These are phyloP conservation scores for Ameiurus melas DNA, from an alignment of 2,113 vertebrate genomes.

Conservation along the genomic window DNA sequence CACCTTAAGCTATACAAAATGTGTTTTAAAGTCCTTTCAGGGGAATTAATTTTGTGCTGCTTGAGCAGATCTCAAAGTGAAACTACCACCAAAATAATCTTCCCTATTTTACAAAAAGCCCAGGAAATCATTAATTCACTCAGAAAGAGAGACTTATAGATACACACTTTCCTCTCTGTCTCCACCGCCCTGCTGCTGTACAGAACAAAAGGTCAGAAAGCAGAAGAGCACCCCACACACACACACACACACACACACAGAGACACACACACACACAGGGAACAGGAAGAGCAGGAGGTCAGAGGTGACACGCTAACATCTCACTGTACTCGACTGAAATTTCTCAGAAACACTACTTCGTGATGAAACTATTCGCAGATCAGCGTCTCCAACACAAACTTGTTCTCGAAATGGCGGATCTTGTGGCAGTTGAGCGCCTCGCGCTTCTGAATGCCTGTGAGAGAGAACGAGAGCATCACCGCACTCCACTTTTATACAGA, in stretches of 20 bases:
- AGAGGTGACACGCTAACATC: slow-evolving; percentile 12
- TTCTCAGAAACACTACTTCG: slow-evolving; percentile 50
- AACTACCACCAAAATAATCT: slow-evolving; percentile 10
- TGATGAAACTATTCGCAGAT: slow-evolving; percentile 81
- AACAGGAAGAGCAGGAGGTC: slow-evolving; percentile 26
- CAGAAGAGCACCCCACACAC: slow-evolving; percentile 23
- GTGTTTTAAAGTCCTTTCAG: neutral
- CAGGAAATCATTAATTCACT: slow-evolving; percentile 15
- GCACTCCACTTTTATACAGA: neutral
- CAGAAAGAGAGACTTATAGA: slow-evolving; percentile 2
- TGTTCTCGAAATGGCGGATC: slow-evolving; percentile 90
- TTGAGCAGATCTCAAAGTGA: neutral
- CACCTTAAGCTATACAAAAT: neutral
- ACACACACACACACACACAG: slow-evolving; percentile 24
- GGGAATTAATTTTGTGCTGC: neutral
- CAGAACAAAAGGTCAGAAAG: slow-evolving; percentile 28
- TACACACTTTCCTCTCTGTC: neutral
- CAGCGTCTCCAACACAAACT: slow-evolving; percentile 83
- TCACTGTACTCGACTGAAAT: slow-evolving; percentile 53
- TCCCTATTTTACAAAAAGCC: slow-evolving; percentile 14
- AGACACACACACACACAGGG: slow-evolving; percentile 31
- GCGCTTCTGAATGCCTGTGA: slow-evolving; percentile 91
- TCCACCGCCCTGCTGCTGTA: slow-evolving; percentile 34
- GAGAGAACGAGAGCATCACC: neutral
- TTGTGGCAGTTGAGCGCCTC: slow-evolving; percentile 81